A percentile compares a stretch with the other conserved stretches of the same genome.
These are phyloP conservation scores for Acanthococcus lagerstroemiae DNA, from an alignment of 2,888 invertebrate genomes.

Conservation along the genomic window DNA sequence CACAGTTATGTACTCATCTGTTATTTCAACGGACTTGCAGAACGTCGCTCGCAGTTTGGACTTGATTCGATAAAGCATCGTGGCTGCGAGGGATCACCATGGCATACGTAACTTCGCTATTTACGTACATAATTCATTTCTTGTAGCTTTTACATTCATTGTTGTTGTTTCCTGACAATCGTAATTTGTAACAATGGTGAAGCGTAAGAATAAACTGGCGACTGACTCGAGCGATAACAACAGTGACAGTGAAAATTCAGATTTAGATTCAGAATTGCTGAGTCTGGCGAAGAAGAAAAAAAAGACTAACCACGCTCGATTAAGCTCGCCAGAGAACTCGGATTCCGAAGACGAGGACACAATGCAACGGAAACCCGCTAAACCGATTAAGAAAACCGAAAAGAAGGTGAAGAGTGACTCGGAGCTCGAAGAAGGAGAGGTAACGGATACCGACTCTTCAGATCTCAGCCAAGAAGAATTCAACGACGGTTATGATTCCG, in stretches of 20 bases:
- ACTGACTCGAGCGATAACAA: background rate
- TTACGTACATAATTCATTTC: too few relatives aligned
- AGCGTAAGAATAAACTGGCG: background rate
- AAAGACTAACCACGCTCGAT: background rate
- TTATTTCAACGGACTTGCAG: too few relatives aligned
- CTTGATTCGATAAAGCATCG: too few relatives aligned
- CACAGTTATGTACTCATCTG: too few relatives aligned
- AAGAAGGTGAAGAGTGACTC: slow-evolving; percentile 10
- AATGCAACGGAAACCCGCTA: background rate
- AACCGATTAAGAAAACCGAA: slow-evolving; percentile 67
- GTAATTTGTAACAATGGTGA: background rate
- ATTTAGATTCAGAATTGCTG: background rate
- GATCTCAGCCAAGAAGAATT: slow-evolving; percentile 64
- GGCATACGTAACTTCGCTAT: too few relatives aligned
- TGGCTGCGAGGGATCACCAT: too few relatives aligned
- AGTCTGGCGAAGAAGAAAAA: background rate
- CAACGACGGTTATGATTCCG: slow-evolving; percentile 93
- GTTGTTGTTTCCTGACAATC: background rate
- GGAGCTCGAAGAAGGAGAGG: slow-evolving; percentile 53
- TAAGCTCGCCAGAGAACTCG: background rate
- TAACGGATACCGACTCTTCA: slow-evolving; percentile 53
- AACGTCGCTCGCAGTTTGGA: too few relatives aligned
- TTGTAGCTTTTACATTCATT: background rate
- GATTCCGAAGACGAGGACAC: background rate
- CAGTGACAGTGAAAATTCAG: background rate